Base-by-base conservation (phyloP, 2,113 vertebrate species). In the Pteronura brasiliensis region DNA sequence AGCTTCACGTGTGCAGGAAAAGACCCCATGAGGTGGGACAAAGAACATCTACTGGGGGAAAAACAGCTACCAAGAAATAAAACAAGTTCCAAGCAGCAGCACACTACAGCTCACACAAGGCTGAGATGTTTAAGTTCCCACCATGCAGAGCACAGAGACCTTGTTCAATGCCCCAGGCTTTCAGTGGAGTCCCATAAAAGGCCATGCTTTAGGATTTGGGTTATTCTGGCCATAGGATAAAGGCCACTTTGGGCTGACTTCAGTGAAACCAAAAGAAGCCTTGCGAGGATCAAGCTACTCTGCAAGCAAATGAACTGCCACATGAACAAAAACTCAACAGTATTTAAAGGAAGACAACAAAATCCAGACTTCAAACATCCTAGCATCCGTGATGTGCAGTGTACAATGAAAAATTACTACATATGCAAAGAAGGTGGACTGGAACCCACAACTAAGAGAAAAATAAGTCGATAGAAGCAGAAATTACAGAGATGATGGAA, bases 291-390 rank as follows among this genome's bases (percentile, higher is more conserved):
- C 39, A 82, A 39, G 39, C 74, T 96, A 36, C 69, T 69, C 27
- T 90, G 7, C 67, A 90, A 85, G 27, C 88, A 92, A 93, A 81
- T 80, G 65, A 67, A 86, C 55, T 65, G 67, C 69, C 57, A 63
- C 27, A 44, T 61, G 52, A 72, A 49, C 44, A 81, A 91, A 96
- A 79, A 42, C 18, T 72, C 47, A 87, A 23, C 20, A 71, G 18
- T 82, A 44, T 92, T 87, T 92, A 36, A 90, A 94, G 55, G 69
- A 79, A 90, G 20, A 71, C n/a, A 80, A 18, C 36, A 95, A 80
- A 95, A 61, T 63, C 55, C 59, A 88, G 84, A 85, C 1, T 21
- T 27, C 7, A 9, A 76, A 44, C n/a, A 25, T 74, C 27, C n/a
- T 67, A 44, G 44, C 7, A 39, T 65, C 69, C 27, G 6, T 93